These are phyloP conservation scores for Agonopterix heracliana DNA, from an alignment of 2,888 invertebrate genomes.

Conservation along the genomic window DNA sequence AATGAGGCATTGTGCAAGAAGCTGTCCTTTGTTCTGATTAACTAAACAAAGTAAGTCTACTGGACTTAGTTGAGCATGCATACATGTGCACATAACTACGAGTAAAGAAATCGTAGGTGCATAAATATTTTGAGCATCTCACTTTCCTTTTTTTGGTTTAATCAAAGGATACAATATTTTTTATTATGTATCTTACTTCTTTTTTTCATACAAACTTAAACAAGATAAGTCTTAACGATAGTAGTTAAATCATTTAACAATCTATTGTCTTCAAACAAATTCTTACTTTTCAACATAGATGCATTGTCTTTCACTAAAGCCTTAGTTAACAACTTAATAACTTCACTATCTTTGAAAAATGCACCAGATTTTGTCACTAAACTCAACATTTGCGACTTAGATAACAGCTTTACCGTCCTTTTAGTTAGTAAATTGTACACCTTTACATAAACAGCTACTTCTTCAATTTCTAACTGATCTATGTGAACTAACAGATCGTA, in stretches of 20 bases:
- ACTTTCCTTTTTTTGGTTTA: too few species aligned
- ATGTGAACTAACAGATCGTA: slow-evolving; percentile 40
- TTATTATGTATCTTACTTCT: too few species aligned
- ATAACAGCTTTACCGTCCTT: slow-evolving; percentile 45
- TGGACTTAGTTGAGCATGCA: too few species aligned
- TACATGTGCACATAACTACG: too few species aligned
- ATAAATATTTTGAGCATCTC: too few species aligned
- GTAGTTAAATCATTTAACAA: slow-evolving; percentile 33
- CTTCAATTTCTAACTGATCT: slow-evolving; percentile 37
- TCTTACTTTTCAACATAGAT: slow-evolving; percentile 39
- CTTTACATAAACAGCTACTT: slow-evolving; percentile 36
- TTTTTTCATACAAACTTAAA: slow-evolving; percentile 12
- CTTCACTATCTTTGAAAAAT: slow-evolving; percentile 29
- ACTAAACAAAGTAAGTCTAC: too few species aligned
- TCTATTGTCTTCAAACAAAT: slow-evolving; percentile 18
- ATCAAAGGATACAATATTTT: too few species aligned
- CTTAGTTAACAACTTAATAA: slow-evolving; percentile 37
- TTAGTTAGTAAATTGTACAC: slow-evolving; percentile 47
- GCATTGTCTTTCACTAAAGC: slow-evolving; percentile 37
- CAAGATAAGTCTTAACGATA: slow-evolving; percentile 38
- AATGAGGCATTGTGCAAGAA: too few species aligned
- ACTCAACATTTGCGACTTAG: slow-evolving; percentile 45
- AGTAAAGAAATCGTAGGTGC: too few species aligned
- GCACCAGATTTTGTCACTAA: slow-evolving; percentile 36
- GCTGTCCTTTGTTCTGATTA: too few species aligned